phyloP scores from a whole-genome alignment of 2,888 invertebrate species.

The Acleris literana region DNA sequence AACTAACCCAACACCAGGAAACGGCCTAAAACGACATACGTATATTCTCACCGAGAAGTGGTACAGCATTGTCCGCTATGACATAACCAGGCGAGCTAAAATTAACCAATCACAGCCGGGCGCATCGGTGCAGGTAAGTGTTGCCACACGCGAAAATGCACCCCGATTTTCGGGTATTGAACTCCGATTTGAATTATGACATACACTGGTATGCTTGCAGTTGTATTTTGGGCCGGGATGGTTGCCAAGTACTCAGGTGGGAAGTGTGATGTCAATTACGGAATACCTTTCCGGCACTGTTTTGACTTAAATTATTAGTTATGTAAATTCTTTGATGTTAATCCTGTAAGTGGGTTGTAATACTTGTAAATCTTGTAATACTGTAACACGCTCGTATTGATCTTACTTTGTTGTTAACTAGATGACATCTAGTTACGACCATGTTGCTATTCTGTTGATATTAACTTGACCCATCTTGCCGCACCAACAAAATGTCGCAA shows the following conservation, averaged over 20 bases:
- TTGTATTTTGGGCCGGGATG: constrained; percentile 52
- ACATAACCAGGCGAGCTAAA: constrained; percentile 74
- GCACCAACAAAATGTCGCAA: too few species aligned
- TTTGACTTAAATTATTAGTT: constrained; percentile 45
- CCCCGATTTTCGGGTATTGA: constrained; percentile 53
- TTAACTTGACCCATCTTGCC: too few species aligned
- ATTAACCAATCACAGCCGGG: constrained; percentile 69
- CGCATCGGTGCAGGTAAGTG: constrained; percentile 73
- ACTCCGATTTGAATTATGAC: constrained; percentile 40
- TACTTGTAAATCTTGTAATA: too few species aligned
- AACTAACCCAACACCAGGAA: constrained; percentile 30
- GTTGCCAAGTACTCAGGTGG: constrained; percentile 70
- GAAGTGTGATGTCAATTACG: constrained; percentile 58
- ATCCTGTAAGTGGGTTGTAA: not conserved
- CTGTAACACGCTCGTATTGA: too few species aligned
- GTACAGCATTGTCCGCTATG: constrained; percentile 63
- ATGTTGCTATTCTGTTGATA: too few species aligned
- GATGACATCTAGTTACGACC: too few species aligned
- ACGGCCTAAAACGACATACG: constrained; percentile 4
- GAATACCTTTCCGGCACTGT: constrained; percentile 52
- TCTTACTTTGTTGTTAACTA: too few species aligned
- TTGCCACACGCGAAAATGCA: constrained; percentile 49
- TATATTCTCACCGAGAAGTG: constrained; percentile 40
- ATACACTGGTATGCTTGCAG: constrained; percentile 32
- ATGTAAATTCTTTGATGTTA: constrained; percentile 26